Conservation (phyloP, 2,888 invertebrate genomes). For the Bursaphelenchus okinawaensis region DNA sequence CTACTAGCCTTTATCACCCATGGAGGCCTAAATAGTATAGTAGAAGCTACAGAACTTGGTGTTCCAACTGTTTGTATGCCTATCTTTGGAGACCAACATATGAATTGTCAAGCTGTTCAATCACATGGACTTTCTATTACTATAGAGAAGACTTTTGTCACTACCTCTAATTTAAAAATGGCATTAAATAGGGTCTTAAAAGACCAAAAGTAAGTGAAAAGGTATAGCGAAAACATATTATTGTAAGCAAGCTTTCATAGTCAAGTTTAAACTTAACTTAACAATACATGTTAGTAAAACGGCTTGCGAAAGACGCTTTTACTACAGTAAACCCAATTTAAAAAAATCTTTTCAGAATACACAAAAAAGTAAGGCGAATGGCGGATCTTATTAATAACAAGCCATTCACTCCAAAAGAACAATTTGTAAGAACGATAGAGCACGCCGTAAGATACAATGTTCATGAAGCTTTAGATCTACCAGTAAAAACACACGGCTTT, state of each 20-base stretch:
- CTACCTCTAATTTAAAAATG: not conserved
- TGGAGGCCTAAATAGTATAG: slow-evolving; percentile 16
- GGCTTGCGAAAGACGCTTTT: too few species aligned
- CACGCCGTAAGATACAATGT: not conserved
- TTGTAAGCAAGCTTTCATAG: too few species aligned
- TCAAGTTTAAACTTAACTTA: too few species aligned
- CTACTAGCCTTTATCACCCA: slow-evolving; percentile 20
- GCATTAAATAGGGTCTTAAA: not conserved
- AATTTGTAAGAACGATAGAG: not conserved
- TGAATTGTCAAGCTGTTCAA: not conserved
- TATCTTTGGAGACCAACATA: not conserved
- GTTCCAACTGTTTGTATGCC: slow-evolving; percentile 10
- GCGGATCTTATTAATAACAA: not conserved
- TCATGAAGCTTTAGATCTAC: not conserved
- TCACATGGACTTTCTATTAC: not conserved
- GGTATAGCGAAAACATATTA: not conserved
- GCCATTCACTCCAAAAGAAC: not conserved
- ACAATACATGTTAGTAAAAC: too few species aligned
- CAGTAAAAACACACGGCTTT: not conserved
- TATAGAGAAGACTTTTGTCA: not conserved
- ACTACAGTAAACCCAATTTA: not conserved
- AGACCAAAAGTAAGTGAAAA: not conserved
- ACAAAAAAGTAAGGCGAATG: not conserved
- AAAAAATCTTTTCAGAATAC: too few species aligned
- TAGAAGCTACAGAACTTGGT: slow-evolving; percentile 1